These are phyloP conservation scores for Lordiphosa stackelbergi DNA, from an alignment of 1,140 invertebrate genomes.

Conservation along the genomic window DNA sequence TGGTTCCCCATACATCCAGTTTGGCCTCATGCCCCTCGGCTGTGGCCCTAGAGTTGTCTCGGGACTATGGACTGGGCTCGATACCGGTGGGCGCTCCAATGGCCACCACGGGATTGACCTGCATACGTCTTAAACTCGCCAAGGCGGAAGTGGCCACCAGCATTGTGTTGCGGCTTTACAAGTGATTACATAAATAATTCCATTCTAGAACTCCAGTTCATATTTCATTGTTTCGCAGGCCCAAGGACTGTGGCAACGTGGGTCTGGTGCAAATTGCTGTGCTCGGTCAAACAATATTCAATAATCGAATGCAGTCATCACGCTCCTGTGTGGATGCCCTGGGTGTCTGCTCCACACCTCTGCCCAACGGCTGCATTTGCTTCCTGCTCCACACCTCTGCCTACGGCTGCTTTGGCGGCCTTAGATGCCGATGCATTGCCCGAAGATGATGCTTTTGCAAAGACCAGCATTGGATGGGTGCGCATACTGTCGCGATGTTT, in stretches of 20 bases:
- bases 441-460: slow-evolving; percentile 74
- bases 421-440: slow-evolving; percentile 53
- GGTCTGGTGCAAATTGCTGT: slow-evolving; percentile 92
- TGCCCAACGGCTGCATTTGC: slow-evolving; percentile 19
- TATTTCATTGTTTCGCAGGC: slow-evolving; percentile 81
- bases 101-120: slow-evolving; percentile 89
- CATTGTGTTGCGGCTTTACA: slow-evolving; percentile 79
- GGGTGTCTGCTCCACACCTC: slow-evolving; percentile 22
- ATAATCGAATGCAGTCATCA: slow-evolving; percentile 48
- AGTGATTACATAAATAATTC: slow-evolving; percentile 45
- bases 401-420: slow-evolving; percentile 16
- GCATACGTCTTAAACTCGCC: slow-evolving; percentile 88
- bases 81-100: slow-evolving; percentile 82
- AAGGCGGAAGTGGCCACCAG: slow-evolving; percentile 88
- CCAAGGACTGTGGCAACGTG: slow-evolving; percentile 90
- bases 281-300: slow-evolving; percentile 85
- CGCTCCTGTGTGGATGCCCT: slow-evolving; percentile 42
- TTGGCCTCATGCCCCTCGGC: slow-evolving; percentile 92
- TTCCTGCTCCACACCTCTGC: slow-evolving; percentile 29
- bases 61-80: slow-evolving; percentile 80
- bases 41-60: slow-evolving; percentile 88
- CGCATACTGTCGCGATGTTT: slow-evolving; percentile 71
- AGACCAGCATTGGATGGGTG: slow-evolving; percentile 76
- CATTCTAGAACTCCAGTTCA: background rate
- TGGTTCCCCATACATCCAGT: slow-evolving; percentile 91